A percentile compares a stretch with the other conserved stretches of the same genome.
Evolutionary conservation across 1,140 invertebrate genomes (phyloP).

Genomic region (Mycetomoellerius zeteki): DNA sequence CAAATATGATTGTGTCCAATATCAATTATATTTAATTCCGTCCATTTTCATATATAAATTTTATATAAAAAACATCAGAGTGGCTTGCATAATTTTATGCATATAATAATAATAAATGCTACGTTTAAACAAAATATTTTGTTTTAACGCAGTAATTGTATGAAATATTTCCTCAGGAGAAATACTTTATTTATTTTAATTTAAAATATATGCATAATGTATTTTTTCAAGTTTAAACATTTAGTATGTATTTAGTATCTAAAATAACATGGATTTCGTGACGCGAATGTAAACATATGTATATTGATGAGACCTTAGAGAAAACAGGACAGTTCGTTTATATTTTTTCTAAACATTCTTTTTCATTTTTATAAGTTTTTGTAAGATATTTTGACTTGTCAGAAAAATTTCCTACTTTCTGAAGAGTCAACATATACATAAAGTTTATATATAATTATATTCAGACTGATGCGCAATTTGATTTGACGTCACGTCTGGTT

Average conservation of each 20-base stretch:
- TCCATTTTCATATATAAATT: slow-evolving; percentile 30
- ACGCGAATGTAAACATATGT: background rate
- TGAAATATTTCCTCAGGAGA: background rate
- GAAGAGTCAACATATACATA: background rate
- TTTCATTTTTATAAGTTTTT: slow-evolving; percentile 1
- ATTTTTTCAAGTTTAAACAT: slow-evolving; percentile 7
- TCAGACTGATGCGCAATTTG: background rate
- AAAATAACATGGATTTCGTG: slow-evolving; percentile 3
- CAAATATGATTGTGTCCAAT: background rate
- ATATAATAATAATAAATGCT: slow-evolving; percentile 12
- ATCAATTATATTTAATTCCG: slow-evolving; percentile 6
- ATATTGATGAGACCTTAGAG: slow-evolving; percentile 39
- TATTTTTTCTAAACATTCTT: slow-evolving; percentile 21
- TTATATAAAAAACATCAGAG: background rate
- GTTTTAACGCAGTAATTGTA: background rate
- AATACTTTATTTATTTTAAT: background rate
- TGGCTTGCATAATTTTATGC: background rate
- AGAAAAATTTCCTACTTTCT: background rate
- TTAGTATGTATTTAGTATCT: slow-evolving; percentile 36
- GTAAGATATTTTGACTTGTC: background rate
- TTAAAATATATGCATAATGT: background rate
- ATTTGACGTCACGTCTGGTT: background rate
- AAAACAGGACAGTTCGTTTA: slow-evolving; percentile 15
- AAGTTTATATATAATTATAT: background rate
- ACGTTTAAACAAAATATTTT: slow-evolving; percentile 11